Base-by-base conservation (phyloP, 2,888 invertebrate species). In the Agrotis clavis region DNA sequence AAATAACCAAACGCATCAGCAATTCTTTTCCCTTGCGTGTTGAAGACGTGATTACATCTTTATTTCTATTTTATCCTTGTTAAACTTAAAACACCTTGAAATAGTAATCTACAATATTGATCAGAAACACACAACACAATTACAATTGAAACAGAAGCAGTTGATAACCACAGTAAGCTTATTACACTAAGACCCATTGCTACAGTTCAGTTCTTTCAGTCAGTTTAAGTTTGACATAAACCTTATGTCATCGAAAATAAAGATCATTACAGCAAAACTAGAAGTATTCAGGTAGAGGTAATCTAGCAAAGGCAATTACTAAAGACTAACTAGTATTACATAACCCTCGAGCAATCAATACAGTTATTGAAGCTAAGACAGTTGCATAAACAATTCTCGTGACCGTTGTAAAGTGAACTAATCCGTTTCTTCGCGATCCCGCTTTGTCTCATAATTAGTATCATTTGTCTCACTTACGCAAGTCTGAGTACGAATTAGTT, bases 371-470 rank as follows among this genome's bases (percentile, higher is more conserved):
- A 57, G 53, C 48, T 35, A 13, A 51, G 54, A 63, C 25, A 48
- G 50, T 69, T 64, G 59, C 69, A 82, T 54, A 66, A 67, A 82
- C 63, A 67, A 50, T 53, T 35, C 77, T 81, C 62, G 48, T 68
- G 63, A 30, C 35, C 21, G 66, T 61, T 59, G 30, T 51, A 71
- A 71, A 72, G 54, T 59, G 56, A 65, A 59, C 71, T 77, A 84
- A 84, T 84, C 74, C 25, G 74, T 77, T 77, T 56, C 48, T 30
- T 35, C 45, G 62, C 56, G 50, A 72, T 62, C 67, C 59, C 53
- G 57, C 86, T 82, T 86, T 85, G 86, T 86, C 79, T 67, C 56
- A 18, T 85, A 86, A 86, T 86, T 85, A 76, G 59, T 41, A 71
- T 78, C 71, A 84, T 84, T 83, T 77, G 69, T 84, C 48, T 82